A percentile compares a stretch with the other conserved stretches of the same genome.
phyloP scores from a whole-genome alignment of 30 jellyfish, hydroid and myxozoan species.

The Calvadosia cruxmelitensis region DNA sequence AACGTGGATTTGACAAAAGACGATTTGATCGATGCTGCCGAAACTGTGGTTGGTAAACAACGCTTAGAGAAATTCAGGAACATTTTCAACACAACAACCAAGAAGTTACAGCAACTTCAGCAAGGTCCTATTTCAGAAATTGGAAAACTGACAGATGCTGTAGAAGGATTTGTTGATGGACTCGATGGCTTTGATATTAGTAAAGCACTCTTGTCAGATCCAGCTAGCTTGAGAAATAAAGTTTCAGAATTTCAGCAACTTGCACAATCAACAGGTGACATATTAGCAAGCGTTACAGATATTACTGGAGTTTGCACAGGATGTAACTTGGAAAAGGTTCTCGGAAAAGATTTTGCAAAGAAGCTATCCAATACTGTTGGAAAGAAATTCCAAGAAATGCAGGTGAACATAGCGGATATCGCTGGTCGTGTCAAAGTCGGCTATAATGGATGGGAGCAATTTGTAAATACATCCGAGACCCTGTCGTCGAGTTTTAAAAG shows the following conservation, averaged over 20 bases:
- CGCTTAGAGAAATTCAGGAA: constrained; percentile 28
- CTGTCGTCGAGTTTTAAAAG: constrained; percentile 38
- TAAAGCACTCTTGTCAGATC: constrained; percentile 53
- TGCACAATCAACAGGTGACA: constrained; percentile 53
- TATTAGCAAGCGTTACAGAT: constrained; percentile 19
- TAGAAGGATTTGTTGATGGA: constrained; percentile 57
- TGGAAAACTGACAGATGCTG: constrained; percentile 86
- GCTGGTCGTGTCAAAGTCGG: constrained; percentile 52
- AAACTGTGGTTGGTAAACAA: constrained; percentile 25
- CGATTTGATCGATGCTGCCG: constrained; percentile 35
- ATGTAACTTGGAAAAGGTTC: constrained; percentile 34
- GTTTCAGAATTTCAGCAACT: constrained; percentile 69
- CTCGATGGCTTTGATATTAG: constrained; percentile 51
- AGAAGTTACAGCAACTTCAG: constrained; percentile 27
- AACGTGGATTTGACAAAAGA: constrained; percentile 28
- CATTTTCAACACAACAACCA: constrained; percentile 5
- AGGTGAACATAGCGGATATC: constrained; percentile 17
- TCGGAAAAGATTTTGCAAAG: constrained; percentile 59
- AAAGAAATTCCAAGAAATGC: constrained; percentile 27
- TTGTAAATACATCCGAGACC: constrained; percentile 27
- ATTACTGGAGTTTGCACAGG: constrained; percentile 60
- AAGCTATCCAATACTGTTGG: constrained; percentile 31
- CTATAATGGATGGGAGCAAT: constrained; percentile 37
- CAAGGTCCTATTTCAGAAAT: constrained; percentile 58
- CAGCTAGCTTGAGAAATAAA: constrained; percentile 52